These are phyloP conservation scores for Asarcornis scutulata DNA, from an alignment of 2,113 vertebrate species.

Conservation along the genomic window DNA sequence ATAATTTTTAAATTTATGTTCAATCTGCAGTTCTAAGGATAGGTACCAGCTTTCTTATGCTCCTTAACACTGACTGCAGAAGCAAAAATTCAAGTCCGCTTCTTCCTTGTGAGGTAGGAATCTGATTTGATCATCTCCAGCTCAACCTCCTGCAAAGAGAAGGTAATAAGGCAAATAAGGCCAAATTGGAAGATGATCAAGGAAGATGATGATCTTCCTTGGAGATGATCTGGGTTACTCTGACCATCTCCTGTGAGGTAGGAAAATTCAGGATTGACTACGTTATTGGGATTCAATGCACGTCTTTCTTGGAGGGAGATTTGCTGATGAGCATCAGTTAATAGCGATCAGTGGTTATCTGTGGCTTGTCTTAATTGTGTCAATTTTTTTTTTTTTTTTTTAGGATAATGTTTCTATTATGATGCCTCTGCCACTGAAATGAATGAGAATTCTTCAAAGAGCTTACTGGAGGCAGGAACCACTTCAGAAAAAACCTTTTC, in stretches of 20 bases:
- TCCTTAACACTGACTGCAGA: neutral
- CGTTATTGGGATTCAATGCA: neutral
- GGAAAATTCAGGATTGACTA: neutral
- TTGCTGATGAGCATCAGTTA: neutral
- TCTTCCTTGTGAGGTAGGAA: neutral
- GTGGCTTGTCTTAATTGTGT: neutral
- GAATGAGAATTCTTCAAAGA: neutral
- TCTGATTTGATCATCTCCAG: too few relatives aligned
- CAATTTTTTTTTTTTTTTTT: neutral
- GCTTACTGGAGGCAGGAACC: neutral
- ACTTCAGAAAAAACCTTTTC: neutral
- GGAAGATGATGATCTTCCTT: too few relatives aligned
- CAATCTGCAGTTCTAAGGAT: neutral
- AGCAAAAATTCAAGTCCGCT: neutral
- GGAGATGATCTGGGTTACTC: neutral
- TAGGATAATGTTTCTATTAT: neutral
- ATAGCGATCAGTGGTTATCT: rapidly evolving
- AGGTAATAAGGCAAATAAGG: too few relatives aligned
- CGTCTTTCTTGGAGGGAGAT: neutral
- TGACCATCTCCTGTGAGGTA: neutral
- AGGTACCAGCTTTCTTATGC: neutral
- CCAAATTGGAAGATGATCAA: too few relatives aligned
- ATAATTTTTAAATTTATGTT: neutral
- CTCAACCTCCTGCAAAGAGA: too few relatives aligned
- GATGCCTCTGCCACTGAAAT: neutral